These are phyloP conservation scores for Porites lobata DNA, from an alignment of 92 coral and sea anemone species.

Conservation along the genomic window DNA sequence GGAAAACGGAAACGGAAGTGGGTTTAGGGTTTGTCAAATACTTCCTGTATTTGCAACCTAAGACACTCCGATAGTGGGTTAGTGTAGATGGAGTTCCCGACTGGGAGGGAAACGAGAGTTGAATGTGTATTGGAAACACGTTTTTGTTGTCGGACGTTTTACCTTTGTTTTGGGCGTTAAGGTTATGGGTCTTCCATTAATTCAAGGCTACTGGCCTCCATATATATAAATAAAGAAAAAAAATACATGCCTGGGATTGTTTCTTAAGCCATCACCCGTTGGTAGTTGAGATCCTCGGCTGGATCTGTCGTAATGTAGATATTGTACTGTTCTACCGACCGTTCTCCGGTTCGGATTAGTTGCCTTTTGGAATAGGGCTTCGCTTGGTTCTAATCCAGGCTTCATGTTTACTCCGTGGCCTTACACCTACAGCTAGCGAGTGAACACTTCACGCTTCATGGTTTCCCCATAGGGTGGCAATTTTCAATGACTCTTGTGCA, in stretches of 20 bases:
- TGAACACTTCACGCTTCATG: too few species aligned
- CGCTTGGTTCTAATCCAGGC: too few species aligned
- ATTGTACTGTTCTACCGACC: slow-evolving; percentile 21
- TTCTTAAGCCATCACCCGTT: slow-evolving; percentile 34
- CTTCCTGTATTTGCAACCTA: not conserved
- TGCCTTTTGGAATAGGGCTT: too few species aligned
- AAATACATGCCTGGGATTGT: slow-evolving; percentile 32
- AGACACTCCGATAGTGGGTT: not conserved
- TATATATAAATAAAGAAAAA: not conserved
- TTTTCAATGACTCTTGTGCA: too few species aligned
- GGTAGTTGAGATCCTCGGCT: slow-evolving; percentile 9
- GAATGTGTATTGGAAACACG: slow-evolving; percentile 1
- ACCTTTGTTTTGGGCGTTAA: too few species aligned
- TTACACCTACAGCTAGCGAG: too few species aligned
- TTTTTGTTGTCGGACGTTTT: too few species aligned
- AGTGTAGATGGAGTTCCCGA: slow-evolving; percentile 2
- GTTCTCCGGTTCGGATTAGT: slow-evolving; percentile 15
- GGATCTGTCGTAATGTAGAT: slow-evolving; percentile 45
- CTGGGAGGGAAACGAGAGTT: slow-evolving; percentile 2
- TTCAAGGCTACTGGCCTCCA: slow-evolving; percentile 20
- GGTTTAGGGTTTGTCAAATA: slow-evolving; percentile 5
- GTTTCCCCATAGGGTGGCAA: too few species aligned
- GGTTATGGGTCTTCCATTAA: too few species aligned
- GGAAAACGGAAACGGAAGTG: slow-evolving; percentile 3
- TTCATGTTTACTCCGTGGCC: too few species aligned